A percentile compares a stretch with the other conserved stretches of the same genome.
Conservation (phyloP, 2,113 vertebrate genomes). For the Sebastes schlegelii region DNA sequence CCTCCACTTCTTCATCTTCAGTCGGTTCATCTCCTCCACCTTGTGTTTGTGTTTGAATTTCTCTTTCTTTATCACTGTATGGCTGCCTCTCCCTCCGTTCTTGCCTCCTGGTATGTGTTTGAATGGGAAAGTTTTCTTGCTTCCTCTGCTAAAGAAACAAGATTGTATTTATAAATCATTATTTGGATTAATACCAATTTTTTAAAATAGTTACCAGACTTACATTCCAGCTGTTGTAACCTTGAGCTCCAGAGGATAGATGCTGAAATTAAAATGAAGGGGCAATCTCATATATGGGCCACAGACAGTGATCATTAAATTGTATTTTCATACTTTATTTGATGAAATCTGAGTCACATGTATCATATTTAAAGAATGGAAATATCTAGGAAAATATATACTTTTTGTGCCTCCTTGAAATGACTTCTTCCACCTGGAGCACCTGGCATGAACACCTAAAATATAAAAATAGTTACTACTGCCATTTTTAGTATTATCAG, state of each 20-base stretch:
- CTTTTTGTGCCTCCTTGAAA: slow-evolving; percentile 63
- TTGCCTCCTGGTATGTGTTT: background rate
- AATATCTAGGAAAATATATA: slow-evolving; percentile 36
- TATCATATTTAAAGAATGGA: slow-evolving; percentile 3
- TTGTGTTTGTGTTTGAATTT: background rate
- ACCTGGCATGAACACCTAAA: slow-evolving; percentile 80
- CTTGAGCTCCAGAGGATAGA: slow-evolving; percentile 71
- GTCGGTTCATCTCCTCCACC: slow-evolving; percentile 29
- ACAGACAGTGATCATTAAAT: slow-evolving; percentile 6
- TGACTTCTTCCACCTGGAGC: slow-evolving; percentile 64
- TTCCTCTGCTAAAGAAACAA: slow-evolving; percentile 60
- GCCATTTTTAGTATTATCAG: accelerated
- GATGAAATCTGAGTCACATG: slow-evolving; percentile 13
- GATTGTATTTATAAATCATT: background rate
- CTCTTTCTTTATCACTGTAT: slow-evolving; percentile 35
- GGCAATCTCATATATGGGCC: background rate
- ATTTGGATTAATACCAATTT: background rate
- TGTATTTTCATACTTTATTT: slow-evolving; percentile 22
- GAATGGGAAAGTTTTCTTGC: slow-evolving; percentile 45
- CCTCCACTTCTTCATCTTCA: slow-evolving; percentile 5
- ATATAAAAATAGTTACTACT: background rate
- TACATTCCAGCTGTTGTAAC: slow-evolving; percentile 70
- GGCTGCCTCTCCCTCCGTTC: slow-evolving; percentile 6
- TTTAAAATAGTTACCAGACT: slow-evolving; percentile 33
- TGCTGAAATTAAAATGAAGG: slow-evolving; percentile 53